These are phyloP conservation scores for Pteronura brasiliensis DNA, from an alignment of 2,113 vertebrate species.

Conservation along the genomic window DNA sequence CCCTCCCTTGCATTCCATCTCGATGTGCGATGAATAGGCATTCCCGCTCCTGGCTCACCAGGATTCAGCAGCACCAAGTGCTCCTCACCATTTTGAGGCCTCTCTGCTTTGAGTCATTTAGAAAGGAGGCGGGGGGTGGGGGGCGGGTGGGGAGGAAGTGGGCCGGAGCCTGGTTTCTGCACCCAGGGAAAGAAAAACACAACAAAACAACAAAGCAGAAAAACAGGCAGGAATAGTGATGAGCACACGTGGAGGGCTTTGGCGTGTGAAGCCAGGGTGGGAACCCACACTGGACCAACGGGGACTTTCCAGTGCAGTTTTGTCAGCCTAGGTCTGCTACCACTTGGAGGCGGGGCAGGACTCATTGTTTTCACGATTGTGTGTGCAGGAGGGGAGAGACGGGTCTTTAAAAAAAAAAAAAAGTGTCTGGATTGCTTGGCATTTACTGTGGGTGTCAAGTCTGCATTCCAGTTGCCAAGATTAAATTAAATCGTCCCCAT, in stretches of 20 bases:
- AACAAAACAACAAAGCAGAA: not conserved
- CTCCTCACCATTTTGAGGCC: not conserved
- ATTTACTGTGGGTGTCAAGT: not conserved
- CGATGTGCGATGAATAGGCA: not conserved
- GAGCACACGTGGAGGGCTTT: fast-evolving
- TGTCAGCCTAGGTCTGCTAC: not conserved
- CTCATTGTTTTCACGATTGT: not conserved
- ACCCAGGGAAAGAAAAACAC: not conserved
- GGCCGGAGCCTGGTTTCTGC: not conserved
- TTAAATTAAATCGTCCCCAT: not conserved
- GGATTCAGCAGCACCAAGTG: not conserved
- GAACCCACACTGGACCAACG: fast-evolving
- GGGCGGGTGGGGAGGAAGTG: not conserved
- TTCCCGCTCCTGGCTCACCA: not conserved
- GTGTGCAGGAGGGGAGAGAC: fast-evolving
- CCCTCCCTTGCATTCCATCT: not conserved
- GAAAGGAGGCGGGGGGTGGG: not conserved
- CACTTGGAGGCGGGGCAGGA: fast-evolving
- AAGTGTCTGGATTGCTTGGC: not conserved
- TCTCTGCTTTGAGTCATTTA: not conserved
- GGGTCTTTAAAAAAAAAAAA: not conserved
- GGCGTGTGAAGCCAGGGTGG: fast-evolving
- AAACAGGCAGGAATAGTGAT: not conserved
- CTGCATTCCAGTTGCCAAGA: not conserved
- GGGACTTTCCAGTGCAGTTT: not conserved